Evolutionary conservation across 1,140 invertebrate genomes (phyloP).

Genomic region (Anadara kagoshimensis): DNA sequence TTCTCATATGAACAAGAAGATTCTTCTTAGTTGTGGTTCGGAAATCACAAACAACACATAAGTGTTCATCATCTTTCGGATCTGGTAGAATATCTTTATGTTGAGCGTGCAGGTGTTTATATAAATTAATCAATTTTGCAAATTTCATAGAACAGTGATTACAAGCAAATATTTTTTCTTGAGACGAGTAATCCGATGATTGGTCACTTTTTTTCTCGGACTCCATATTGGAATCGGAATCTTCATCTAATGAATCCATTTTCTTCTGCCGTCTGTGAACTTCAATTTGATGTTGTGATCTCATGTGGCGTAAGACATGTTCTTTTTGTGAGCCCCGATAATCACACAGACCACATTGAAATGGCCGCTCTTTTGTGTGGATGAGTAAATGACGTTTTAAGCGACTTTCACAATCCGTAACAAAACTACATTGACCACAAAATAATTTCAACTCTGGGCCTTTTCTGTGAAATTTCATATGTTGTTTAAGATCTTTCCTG

Average conservation of each 20-base stretch:
- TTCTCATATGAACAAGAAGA: constrained; percentile 71
- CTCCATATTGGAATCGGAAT: constrained; percentile 28
- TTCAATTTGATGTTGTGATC: constrained; percentile 64
- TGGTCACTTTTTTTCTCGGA: constrained; percentile 33
- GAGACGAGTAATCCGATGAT: constrained; percentile 61
- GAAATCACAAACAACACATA: constrained; percentile 72
- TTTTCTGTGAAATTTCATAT: constrained; percentile 70
- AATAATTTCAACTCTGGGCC: constrained; percentile 71
- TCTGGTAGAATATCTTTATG: constrained; percentile 65
- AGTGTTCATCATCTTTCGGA: constrained; percentile 49
- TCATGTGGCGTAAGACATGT: constrained; percentile 69
- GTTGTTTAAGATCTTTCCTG: constrained; percentile 68
- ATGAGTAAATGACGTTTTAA: constrained; percentile 66
- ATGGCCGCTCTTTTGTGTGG: constrained; percentile 69
- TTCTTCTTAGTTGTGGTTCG: constrained; percentile 66
- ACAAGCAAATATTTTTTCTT: constrained; percentile 71
- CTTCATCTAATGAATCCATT: constrained; percentile 28
- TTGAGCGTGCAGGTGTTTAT: constrained; percentile 70
- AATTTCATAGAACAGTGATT: constrained; percentile 73
- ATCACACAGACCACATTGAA: constrained; percentile 66
- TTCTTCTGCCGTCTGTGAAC: constrained; percentile 41
- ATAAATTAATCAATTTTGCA: constrained; percentile 69
- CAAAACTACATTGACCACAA: constrained; percentile 71
- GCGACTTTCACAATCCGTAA: constrained; percentile 71
- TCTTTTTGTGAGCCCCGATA: constrained; percentile 70